Conservation (phyloP, 2,888 invertebrate species). For the Periphyllus acericola region DNA sequence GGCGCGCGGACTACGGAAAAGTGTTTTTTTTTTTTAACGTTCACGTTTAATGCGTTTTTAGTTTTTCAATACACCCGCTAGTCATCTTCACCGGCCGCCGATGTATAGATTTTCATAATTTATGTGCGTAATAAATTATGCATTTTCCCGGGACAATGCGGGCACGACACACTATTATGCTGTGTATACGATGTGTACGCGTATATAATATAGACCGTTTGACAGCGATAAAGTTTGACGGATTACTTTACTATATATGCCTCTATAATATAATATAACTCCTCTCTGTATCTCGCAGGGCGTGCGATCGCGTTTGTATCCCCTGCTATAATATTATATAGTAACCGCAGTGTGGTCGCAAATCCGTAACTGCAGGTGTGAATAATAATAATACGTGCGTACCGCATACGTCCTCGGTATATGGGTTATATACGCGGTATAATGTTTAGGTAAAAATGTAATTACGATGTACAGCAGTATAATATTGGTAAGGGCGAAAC, state of each 20-base stretch:
- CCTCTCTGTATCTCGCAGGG: background rate
- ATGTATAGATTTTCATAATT: background rate
- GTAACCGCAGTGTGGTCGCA: background rate
- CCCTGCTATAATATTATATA: no score
- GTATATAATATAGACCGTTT: background rate
- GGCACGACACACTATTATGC: background rate
- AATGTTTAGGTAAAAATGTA: no score
- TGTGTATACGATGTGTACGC: background rate
- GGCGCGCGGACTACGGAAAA: background rate
- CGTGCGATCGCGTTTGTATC: background rate
- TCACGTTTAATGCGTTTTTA: background rate
- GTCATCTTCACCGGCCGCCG: background rate
- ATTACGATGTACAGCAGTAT: no score
- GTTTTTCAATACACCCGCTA: background rate
- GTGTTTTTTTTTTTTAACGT: background rate
- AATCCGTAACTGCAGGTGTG: background rate
- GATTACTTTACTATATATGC: no score
- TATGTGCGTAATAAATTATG: background rate
- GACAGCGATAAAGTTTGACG: slow-evolving; percentile 28
- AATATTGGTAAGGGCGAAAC: no score
- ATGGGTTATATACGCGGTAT: no score
- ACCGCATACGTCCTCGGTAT: no score
- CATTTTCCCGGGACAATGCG: background rate
- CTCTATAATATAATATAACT: no score
- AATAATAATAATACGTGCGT: background rate